Evolutionary conservation across 2,797 vertebrate genomes (phyloP).

Genomic region (Enteromius radiatus): DNA sequence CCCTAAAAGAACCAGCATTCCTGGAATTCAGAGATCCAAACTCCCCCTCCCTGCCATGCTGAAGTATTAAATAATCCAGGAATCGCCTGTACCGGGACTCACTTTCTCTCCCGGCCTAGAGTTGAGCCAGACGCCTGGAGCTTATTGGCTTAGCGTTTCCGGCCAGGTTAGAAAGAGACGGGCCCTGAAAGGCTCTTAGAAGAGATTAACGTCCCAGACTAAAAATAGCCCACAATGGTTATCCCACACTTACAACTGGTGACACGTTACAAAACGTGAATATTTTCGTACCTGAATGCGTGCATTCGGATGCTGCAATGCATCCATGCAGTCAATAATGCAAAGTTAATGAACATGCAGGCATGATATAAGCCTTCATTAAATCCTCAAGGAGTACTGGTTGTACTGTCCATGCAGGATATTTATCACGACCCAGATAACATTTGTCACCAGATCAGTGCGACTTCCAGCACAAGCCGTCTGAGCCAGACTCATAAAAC

Average conservation of each 20-base stretch:
- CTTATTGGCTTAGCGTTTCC: conserved; percentile 95
- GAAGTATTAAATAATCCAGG: conserved; percentile 73
- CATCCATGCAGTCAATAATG: background rate
- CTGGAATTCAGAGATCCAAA: conserved; percentile 60
- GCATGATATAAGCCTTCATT: background rate
- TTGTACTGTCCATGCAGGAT: conserved; percentile 26
- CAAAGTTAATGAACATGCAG: background rate
- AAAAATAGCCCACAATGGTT: conserved; percentile 88
- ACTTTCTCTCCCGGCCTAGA: conserved; percentile 40
- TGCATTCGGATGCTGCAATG: background rate
- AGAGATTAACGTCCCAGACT: conserved; percentile 90
- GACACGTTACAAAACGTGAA: conserved; percentile 61
- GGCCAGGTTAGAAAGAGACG: conserved; percentile 93
- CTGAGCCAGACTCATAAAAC: conserved; percentile 35
- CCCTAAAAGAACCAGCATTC: conserved; percentile 41
- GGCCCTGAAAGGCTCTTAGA: conserved; percentile 89
- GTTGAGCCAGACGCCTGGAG: conserved; percentile 63
- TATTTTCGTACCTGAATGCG: background rate
- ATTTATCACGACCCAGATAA: conserved; percentile 7
- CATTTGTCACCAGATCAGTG: conserved; percentile 42
- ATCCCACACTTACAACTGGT: conserved; percentile 62
- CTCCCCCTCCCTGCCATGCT: conserved; percentile 53
- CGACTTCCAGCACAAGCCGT: conserved; percentile 25
- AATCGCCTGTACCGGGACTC: conserved; percentile 51
- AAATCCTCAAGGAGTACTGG: conserved; percentile 29